Evolutionary conservation across 2,113 vertebrate genomes (phyloP).

Genomic region (Aldabrachelys gigantea): DNA sequence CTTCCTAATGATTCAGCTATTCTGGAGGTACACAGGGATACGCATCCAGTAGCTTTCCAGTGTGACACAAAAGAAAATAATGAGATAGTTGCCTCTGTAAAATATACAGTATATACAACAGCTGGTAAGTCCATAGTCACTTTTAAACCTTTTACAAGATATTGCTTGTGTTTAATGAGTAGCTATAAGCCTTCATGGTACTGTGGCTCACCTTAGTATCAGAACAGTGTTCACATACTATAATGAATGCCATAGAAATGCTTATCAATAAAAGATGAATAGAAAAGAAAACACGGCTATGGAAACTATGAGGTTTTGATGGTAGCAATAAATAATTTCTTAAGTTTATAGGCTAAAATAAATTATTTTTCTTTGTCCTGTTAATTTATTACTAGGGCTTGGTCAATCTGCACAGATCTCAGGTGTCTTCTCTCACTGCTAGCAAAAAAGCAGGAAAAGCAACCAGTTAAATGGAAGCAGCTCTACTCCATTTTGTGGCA

Average conservation of each 20-base stretch:
- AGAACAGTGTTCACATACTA: background rate
- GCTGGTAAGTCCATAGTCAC: constrained; percentile 59
- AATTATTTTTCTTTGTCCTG: background rate
- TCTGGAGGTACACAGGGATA: constrained; percentile 58
- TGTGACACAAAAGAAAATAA: constrained; percentile 65
- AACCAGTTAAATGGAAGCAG: background rate
- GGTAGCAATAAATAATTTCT: background rate
- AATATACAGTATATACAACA: constrained; percentile 65
- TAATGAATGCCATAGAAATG: constrained; percentile 41
- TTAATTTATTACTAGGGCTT: background rate
- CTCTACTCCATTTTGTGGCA: background rate
- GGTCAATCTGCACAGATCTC: background rate
- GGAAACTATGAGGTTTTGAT: background rate
- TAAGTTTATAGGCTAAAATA: background rate
- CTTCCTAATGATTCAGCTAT: constrained; percentile 64
- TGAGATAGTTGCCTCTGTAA: constrained; percentile 71
- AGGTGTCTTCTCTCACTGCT: background rate
- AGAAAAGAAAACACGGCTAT: constrained; percentile 30
- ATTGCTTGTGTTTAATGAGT: constrained; percentile 24
- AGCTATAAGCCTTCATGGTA: background rate
- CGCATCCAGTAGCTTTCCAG: constrained; percentile 53
- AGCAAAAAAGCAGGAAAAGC: background rate
- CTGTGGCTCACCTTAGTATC: background rate
- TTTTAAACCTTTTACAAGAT: background rate
- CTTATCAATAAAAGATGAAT: background rate